Percentiles rank a stretch among this genome's conserved stretches.
These are phyloP conservation scores for Geococcyx californianus DNA, from an alignment of 2,113 vertebrate species.

Conservation along the genomic window DNA sequence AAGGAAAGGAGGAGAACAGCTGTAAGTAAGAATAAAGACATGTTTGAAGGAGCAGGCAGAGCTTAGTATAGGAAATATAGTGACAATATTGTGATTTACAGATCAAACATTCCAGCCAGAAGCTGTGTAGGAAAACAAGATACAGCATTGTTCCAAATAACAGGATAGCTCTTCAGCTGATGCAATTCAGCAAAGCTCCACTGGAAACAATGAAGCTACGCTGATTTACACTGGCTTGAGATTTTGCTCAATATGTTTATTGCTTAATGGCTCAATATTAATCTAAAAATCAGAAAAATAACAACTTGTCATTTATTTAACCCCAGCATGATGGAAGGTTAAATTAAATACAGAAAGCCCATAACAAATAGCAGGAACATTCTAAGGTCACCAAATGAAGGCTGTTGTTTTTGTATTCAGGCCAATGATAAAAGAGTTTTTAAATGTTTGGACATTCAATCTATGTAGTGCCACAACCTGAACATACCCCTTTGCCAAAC, in stretches of 20 bases:
- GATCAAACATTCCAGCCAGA: conserved; percentile 49
- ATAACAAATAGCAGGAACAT: conserved; percentile 78
- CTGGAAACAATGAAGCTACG: conserved; percentile 36
- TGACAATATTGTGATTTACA: conserved; percentile 45
- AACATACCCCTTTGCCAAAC: conserved; percentile 80
- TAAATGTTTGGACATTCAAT: conserved; percentile 82
- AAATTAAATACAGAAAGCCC: conserved; percentile 72
- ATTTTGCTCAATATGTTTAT: conserved; percentile 73
- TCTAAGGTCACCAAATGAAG: conserved; percentile 78
- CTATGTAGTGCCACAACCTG: conserved; percentile 76
- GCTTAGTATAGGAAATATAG: conserved; percentile 10
- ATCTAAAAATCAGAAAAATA: conserved; percentile 76
- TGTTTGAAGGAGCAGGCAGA: conserved; percentile 25
- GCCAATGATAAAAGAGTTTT: conserved; percentile 77
- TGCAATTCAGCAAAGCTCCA: conserved; percentile 12
- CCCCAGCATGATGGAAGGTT: conserved; percentile 73
- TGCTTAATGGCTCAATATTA: conserved; percentile 71
- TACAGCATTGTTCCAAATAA: conserved; percentile 9
- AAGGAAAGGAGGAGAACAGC: neutral
- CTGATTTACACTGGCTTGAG: conserved; percentile 59
- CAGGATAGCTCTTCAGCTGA: conserved; percentile 18
- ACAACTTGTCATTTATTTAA: conserved; percentile 79
- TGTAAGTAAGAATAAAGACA: conserved; percentile 20
- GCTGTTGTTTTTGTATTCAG: conserved; percentile 79
- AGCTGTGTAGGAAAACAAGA: conserved; percentile 28